A percentile compares a stretch with the other conserved stretches of the same genome.
These are phyloP conservation scores for Corythornis vintsioides DNA, from an alignment of 2,113 vertebrate species.

Conservation along the genomic window DNA sequence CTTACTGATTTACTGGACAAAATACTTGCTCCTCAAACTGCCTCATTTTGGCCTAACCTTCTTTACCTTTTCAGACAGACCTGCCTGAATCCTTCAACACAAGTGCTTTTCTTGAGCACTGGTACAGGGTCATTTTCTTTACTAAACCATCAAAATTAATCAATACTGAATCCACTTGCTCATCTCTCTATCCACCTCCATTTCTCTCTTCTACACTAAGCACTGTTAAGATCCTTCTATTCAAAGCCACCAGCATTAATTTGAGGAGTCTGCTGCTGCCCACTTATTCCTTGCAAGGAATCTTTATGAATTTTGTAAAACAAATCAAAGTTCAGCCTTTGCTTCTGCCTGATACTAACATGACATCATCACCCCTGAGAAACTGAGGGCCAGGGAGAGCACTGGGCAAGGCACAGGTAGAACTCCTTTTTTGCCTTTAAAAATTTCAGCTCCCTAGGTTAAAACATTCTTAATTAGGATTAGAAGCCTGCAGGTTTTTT, in stretches of 20 bases:
- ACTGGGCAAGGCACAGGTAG: not conserved
- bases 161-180: not conserved
- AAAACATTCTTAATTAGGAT: not conserved
- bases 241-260: not conserved
- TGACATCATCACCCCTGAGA: not conserved
- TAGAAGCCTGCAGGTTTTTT: not conserved
- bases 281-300: not conserved
- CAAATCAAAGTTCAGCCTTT: not conserved
- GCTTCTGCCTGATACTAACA: not conserved
- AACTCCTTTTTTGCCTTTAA: not conserved
- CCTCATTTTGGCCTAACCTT: not conserved
- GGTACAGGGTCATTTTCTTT: not conserved
- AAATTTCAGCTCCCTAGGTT: not conserved
- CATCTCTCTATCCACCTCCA: not conserved
- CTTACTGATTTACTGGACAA: not conserved
- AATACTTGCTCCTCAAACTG: not conserved
- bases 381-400: not conserved
- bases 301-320: not conserved
- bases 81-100: not conserved
- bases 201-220: too few relatives aligned
- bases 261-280: not conserved
- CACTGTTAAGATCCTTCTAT: not conserved
- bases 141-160: too few relatives aligned
- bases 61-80: not conserved
- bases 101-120: not conserved